Evolutionary conservation across 2,888 invertebrate genomes (phyloP), one percentile per base, ranked within the genome.

Genomic region (Hemicrepidius hirtus): DNA sequence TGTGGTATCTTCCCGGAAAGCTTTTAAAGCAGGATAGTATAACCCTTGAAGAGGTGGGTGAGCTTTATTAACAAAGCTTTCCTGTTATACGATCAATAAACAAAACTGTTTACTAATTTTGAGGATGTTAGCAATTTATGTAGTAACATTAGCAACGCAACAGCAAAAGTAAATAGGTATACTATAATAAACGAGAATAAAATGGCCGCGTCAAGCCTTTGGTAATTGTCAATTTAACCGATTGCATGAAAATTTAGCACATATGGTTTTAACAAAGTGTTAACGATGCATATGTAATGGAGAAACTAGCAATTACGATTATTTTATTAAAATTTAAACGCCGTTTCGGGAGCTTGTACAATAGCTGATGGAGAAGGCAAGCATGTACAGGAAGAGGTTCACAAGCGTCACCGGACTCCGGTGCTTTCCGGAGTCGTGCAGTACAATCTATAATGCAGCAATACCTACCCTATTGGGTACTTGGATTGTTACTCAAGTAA

Each of bases 1-100:
- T 67, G 74, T 65, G 76, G 76, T 78, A 79, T 77, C 77, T 79
- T 80, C 75, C 64, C 67, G 78, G 75, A 71, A 79, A 79, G 75
- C 78, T 76, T 71, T 71, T 59, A 41, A 16, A 73, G 41, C 68
- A 75, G 77, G 78, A 62, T 41, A 49, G 7, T 73, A 78, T 71
- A n/a, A 75, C 20, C 0, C 10, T n/a, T 12, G 24, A 46, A 28
- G 13, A 59, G 59, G 20, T 60, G 37, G 2, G 4, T n/a, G 24
- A 40, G 53, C 59, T 59, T 68, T 59, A 35, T n/a, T 44, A 10
- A 6, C 10, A 35, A 35, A 63, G 55, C 46, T 72, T 72, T 72
- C 35, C 55, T 28, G 55, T 9, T 35, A 20, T 21, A 7, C 60
- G 37, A 68, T 68, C 68, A 7, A 68, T 68, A 53, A 16, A 6